phyloP scores from a whole-genome alignment of 2,888 invertebrate genomes.

The Hyalella azteca region DNA sequence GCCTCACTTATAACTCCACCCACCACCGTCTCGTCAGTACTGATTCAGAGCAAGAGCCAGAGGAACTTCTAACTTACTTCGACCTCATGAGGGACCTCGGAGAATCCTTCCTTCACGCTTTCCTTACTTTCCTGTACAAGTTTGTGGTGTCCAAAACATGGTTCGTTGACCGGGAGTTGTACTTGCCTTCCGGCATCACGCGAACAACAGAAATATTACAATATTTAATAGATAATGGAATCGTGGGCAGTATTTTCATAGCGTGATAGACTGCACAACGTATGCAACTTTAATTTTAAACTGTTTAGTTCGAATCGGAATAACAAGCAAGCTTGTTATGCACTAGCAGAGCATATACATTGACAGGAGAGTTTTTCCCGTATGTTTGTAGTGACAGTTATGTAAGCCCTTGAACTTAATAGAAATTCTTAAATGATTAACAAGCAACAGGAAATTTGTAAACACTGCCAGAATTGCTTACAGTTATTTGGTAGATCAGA shows the following conservation, averaged over 20 bases:
- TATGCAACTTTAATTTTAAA: not conserved
- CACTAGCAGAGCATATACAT: no score
- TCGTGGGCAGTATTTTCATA: conserved; percentile 56
- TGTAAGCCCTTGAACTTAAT: no score
- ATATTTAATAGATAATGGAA: conserved; percentile 57
- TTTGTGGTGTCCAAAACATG: conserved; percentile 54
- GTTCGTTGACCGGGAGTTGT: conserved; percentile 52
- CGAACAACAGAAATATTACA: conserved; percentile 48
- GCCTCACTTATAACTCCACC: conserved; percentile 50
- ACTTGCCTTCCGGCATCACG: conserved; percentile 46
- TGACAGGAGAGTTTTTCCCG: no score
- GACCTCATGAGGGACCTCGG: conserved; percentile 57
- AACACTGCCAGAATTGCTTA: no score
- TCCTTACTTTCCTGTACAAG: conserved; percentile 55
- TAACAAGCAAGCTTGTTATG: no score
- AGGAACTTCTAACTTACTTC: conserved; percentile 51
- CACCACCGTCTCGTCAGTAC: conserved; percentile 40
- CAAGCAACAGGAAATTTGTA: no score
- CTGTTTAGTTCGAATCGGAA: no score
- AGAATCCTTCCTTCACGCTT: conserved; percentile 55
- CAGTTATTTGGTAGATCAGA: no score
- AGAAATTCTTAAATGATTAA: no score
- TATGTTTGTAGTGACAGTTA: no score
- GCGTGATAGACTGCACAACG: conserved; percentile 34
- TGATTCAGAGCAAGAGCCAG: conserved; percentile 32